These are phyloP conservation scores for Tarsius wallacei DNA, from an alignment of 2,797 vertebrate species.

Conservation along the genomic window DNA sequence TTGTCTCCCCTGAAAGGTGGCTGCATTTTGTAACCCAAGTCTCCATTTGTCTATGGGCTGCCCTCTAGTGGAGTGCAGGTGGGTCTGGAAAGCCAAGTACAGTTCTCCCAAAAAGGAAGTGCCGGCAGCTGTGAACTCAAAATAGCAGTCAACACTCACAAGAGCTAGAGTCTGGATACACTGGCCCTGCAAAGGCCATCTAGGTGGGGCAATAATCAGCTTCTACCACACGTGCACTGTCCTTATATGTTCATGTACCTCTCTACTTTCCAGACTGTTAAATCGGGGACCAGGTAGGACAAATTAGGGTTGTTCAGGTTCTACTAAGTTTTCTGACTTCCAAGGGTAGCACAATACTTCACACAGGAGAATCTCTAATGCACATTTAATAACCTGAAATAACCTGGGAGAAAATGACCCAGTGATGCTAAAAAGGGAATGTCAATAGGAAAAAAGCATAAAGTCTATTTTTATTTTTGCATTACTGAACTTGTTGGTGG, in stretches of 20 bases:
- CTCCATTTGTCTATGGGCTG: not conserved
- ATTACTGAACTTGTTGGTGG: not conserved
- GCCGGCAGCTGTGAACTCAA: not conserved
- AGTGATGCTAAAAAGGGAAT: not conserved
- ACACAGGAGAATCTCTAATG: not conserved
- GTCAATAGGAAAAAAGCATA: not conserved
- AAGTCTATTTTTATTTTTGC: not conserved
- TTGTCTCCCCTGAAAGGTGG: not conserved
- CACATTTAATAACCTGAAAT: not conserved
- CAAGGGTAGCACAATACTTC: not conserved
- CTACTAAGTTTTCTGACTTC: not conserved
- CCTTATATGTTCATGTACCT: not conserved
- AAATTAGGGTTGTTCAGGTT: not conserved
- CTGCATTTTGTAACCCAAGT: not conserved
- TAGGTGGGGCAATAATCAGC: not conserved
- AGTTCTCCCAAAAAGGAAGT: not conserved
- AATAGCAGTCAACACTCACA: not conserved
- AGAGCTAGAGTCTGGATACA: not conserved
- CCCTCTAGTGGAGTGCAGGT: not conserved
- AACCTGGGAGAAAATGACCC: constrained; percentile 4
- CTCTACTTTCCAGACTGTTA: not conserved
- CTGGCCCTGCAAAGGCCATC: not conserved
- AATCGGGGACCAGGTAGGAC: not conserved
- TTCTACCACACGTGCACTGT: rapidly evolving
- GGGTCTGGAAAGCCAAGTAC: not conserved